Conservation (phyloP, 1,140 invertebrate species). For the Calephelis virginiensis region DNA sequence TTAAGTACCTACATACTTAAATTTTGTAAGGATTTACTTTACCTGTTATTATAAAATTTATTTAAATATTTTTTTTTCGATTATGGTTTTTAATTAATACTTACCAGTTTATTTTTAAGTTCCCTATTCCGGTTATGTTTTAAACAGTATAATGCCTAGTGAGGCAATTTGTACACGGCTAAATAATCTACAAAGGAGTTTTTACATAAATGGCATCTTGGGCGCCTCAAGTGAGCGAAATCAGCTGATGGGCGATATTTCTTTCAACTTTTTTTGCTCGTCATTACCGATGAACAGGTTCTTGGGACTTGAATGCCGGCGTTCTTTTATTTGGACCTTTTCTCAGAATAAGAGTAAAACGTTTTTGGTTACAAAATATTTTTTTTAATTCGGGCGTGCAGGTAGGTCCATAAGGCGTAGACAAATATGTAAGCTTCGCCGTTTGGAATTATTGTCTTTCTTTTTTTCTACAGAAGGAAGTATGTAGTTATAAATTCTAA, state of each 20-base stretch:
- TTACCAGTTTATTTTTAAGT: conserved; percentile 1
- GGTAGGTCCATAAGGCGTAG: conserved; percentile 35
- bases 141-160: conserved; percentile 1
- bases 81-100: neutral
- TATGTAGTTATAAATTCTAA: neutral
- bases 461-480: conserved; percentile 3
- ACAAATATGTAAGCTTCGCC: conserved; percentile 23
- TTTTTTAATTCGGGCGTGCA: conserved; percentile 37
- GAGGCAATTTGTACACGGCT: conserved; percentile 3
- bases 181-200: conserved; percentile 13
- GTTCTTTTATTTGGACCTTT: conserved; percentile 51
- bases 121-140: neutral
- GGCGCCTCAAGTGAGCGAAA: conserved; percentile 53
- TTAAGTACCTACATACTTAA: neutral
- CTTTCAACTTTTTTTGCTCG: conserved; percentile 49
- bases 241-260: conserved; percentile 55
- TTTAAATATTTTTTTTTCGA: neutral
- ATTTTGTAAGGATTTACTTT: neutral
- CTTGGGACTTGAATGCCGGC: conserved; percentile 37
- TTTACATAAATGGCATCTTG: conserved; percentile 24
- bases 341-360: conserved; percentile 43
- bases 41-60: neutral
- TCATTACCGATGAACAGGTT: conserved; percentile 53
- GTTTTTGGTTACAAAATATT: conserved; percentile 35
- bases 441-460: conserved; percentile 18